Conservation (phyloP, 2,888 invertebrate genomes). For the Ichneumon xanthorius region DNA sequence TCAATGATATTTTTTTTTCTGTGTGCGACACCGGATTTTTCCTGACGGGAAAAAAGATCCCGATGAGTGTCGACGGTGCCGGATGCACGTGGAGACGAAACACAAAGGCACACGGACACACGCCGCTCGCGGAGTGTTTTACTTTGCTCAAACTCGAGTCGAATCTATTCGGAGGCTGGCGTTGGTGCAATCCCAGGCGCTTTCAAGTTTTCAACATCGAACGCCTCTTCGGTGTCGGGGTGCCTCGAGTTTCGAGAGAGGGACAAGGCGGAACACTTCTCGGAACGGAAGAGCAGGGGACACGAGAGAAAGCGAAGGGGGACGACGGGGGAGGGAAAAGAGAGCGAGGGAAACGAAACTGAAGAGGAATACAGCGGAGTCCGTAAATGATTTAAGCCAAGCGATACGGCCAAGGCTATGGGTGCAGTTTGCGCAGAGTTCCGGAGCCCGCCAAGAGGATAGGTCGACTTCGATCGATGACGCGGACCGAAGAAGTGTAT, state of each 20-base stretch:
- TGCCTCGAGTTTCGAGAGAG: conserved; percentile 38
- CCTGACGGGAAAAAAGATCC: neutral
- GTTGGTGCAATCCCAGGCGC: conserved; percentile 57
- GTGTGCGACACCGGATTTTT: conserved; percentile 37
- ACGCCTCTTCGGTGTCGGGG: conserved; percentile 52
- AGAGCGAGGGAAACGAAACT: conserved; percentile 27
- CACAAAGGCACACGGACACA: conserved; percentile 19
- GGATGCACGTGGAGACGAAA: conserved; percentile 7
- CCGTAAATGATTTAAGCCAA: conserved; percentile 60
- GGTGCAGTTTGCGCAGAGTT: conserved; percentile 36
- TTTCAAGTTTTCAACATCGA: conserved; percentile 63
- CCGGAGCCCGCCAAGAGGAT: conserved; percentile 13
- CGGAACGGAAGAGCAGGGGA: conserved; percentile 30
- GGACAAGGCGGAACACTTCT: conserved; percentile 32
- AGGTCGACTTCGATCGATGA: conserved; percentile 43
- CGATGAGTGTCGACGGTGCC: neutral
- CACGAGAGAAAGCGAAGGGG: neutral
- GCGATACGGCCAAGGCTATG: conserved; percentile 25
- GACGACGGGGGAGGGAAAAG: neutral
- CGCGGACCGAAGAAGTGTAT: conserved; percentile 6
- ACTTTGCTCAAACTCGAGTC: conserved; percentile 16
- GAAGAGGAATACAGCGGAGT: conserved; percentile 35
- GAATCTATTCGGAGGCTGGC: conserved; percentile 53
- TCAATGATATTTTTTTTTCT: no score
- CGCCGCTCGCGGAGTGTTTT: conserved; percentile 25